A percentile compares a stretch with the other conserved stretches of the same genome.
Evolutionary conservation across 2,797 vertebrate species (phyloP).

Genomic region (Mormyrops attenuatus): DNA sequence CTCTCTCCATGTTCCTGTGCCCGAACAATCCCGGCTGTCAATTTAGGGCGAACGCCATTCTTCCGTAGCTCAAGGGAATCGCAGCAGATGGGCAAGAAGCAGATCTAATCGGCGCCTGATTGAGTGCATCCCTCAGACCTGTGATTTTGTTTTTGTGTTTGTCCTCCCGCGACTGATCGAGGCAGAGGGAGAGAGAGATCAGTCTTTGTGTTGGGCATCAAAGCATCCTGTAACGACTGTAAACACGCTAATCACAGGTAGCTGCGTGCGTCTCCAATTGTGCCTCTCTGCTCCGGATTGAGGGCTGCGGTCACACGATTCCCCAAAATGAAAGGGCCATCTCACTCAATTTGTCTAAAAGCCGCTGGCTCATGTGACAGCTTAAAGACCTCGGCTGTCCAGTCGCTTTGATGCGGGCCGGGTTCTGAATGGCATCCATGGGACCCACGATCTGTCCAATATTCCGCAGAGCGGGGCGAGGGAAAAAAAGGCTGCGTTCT

Average conservation of each 20-base stretch:
- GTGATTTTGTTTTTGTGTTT: slow-evolving; percentile 24
- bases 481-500: slow-evolving; percentile 41
- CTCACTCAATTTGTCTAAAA: slow-evolving; percentile 79
- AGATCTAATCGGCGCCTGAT: slow-evolving; percentile 43
- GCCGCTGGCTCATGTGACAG: slow-evolving; percentile 68
- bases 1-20: not conserved
- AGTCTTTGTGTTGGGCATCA: slow-evolving; percentile 64
- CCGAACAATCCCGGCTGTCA: not conserved
- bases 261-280: slow-evolving; percentile 65
- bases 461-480: slow-evolving; percentile 44
- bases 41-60: not conserved
- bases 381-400: slow-evolving; percentile 65
- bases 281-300: slow-evolving; percentile 56
- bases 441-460: slow-evolving; percentile 52
- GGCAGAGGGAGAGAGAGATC: slow-evolving; percentile 42
- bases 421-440: slow-evolving; percentile 44
- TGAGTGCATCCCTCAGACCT: slow-evolving; percentile 37
- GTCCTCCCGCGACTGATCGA: slow-evolving; percentile 55
- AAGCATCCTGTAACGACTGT: slow-evolving; percentile 61
- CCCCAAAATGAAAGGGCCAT: slow-evolving; percentile 64
- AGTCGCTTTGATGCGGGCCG: slow-evolving; percentile 64
- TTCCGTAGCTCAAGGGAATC: not conserved
- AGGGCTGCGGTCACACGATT: slow-evolving; percentile 62
- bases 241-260: slow-evolving; percentile 76
- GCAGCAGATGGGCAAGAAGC: slow-evolving; percentile 28